phyloP scores from a whole-genome alignment of 2,888 invertebrate species.

The Ophion ventricosus region DNA sequence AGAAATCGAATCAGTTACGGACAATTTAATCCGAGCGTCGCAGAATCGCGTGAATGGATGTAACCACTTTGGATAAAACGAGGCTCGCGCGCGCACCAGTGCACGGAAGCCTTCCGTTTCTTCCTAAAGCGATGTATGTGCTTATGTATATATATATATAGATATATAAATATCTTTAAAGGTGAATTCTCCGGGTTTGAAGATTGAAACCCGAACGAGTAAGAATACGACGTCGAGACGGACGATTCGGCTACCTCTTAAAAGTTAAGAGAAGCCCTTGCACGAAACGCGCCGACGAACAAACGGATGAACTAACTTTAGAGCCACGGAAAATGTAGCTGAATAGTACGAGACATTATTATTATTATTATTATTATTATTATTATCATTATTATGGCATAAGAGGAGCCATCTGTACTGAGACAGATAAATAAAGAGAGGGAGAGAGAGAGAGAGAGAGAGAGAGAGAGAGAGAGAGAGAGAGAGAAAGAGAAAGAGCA shows the following conservation, averaged over 20 bases:
- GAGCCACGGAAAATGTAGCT: constrained; percentile 19
- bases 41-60: constrained; percentile 57
- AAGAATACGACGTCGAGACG: constrained; percentile 5
- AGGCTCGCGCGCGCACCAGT: not conserved
- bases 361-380: constrained; percentile 11
- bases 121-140: not conserved
- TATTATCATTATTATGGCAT: constrained; percentile 21
- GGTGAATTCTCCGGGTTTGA: not conserved
- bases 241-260: constrained; percentile 17
- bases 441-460: not conserved
- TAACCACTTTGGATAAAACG: constrained; percentile 59
- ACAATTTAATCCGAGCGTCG: constrained; percentile 62
- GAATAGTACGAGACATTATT: constrained; percentile 17
- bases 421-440: not conserved
- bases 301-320: constrained; percentile 7
- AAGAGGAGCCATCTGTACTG: not conserved
- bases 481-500: constrained; percentile 17
- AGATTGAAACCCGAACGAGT: constrained; percentile 23
- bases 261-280: constrained; percentile 10
- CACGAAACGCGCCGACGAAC: constrained; percentile 9
- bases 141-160: not conserved
- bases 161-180: not conserved
- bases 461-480: not conserved
- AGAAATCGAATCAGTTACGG: constrained; percentile 66
- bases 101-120: constrained; percentile 15